A percentile compares a stretch with the other conserved stretches of the same genome.
Evolutionary conservation across 2,888 invertebrate species (phyloP).

Genomic region (Scaptomyza caliginosa): DNA sequence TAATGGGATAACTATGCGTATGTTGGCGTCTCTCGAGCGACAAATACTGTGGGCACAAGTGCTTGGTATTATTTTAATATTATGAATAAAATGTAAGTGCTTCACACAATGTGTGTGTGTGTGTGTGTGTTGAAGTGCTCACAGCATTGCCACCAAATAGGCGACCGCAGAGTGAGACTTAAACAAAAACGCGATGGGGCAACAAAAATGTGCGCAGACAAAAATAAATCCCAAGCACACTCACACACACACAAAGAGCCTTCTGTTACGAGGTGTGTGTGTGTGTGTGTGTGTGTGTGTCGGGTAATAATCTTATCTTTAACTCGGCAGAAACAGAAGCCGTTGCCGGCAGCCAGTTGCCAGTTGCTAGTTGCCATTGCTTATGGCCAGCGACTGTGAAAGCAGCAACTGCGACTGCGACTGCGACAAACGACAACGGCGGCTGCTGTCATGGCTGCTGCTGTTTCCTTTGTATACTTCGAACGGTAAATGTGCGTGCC

Average conservation of each 20-base stretch:
- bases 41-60: constrained; percentile 26
- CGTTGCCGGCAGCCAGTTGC: no score
- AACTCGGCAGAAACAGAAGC: constrained; percentile 60
- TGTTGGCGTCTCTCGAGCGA: constrained; percentile 12
- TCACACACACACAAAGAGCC: background rate
- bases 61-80: constrained; percentile 56
- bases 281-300: constrained; percentile 37
- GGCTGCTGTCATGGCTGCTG: constrained; percentile 55
- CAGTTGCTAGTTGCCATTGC: constrained; percentile 13
- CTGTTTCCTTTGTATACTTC: constrained; percentile 41
- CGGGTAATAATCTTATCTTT: constrained; percentile 71
- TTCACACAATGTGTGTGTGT: constrained; percentile 4
- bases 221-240: constrained; percentile 54
- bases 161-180: constrained; percentile 30
- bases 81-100: constrained; percentile 58
- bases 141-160: constrained; percentile 42
- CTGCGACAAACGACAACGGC: constrained; percentile 11
- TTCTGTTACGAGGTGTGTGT: constrained; percentile 1
- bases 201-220: constrained; percentile 29
- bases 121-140: constrained; percentile 30
- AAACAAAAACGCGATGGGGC: constrained; percentile 20
- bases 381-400: constrained; percentile 48
- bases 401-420: constrained; percentile 30
- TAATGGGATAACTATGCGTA: constrained; percentile 11
- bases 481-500: constrained; percentile 51